These are phyloP conservation scores for Cataglyphis cursor DNA, from an alignment of 2,888 invertebrate species.

Conservation along the genomic window DNA sequence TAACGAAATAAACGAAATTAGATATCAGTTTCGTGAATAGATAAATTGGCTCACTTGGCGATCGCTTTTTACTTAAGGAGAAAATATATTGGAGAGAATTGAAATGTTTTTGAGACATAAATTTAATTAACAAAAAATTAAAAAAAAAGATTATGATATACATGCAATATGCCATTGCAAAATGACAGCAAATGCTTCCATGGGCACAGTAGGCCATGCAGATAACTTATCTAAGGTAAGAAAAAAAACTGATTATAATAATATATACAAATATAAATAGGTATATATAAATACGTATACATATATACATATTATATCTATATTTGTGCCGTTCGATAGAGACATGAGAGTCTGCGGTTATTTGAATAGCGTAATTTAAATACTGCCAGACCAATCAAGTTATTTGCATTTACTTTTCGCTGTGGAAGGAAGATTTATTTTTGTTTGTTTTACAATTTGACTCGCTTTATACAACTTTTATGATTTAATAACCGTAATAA, in stretches of 20 bases:
- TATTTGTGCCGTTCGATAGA: constrained; percentile 78
- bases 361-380: constrained; percentile 71
- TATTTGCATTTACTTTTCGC: constrained; percentile 70
- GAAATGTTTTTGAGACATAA: constrained; percentile 61
- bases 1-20: constrained; percentile 8
- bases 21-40: constrained; percentile 43
- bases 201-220: constrained; percentile 80
- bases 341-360: constrained; percentile 74
- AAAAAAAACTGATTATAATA: constrained; percentile 74
- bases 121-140: constrained; percentile 34
- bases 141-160: constrained; percentile 62
- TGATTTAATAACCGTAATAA: constrained; percentile 16
- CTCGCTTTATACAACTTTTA: constrained; percentile 19
- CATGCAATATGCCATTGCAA: constrained; percentile 72
- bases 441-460: constrained; percentile 23
- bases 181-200: constrained; percentile 82
- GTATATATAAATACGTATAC: constrained; percentile 71
- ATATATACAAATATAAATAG: constrained; percentile 71
- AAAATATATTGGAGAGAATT: constrained; percentile 56
- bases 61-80: constrained; percentile 60
- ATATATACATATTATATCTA: constrained; percentile 73
- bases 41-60: constrained; percentile 61
- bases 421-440: not conserved
- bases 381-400: constrained; percentile 71
- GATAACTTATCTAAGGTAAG: constrained; percentile 62